These are phyloP conservation scores for Eudyptes chrysolophus DNA, from an alignment of 2,113 vertebrate genomes.

Conservation along the genomic window DNA sequence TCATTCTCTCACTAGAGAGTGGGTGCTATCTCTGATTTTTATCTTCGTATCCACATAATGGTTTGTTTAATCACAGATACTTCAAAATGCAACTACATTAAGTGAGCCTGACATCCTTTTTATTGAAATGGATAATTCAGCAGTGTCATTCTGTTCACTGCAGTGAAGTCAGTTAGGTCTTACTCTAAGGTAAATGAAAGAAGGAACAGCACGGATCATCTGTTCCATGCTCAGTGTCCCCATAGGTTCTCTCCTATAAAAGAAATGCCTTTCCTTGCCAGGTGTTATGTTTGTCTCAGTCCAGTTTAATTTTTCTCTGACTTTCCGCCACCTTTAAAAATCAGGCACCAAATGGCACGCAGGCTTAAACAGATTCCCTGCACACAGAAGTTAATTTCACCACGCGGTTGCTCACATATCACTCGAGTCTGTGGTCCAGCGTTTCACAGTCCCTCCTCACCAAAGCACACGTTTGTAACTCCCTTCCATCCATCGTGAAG, in stretches of 20 bases:
- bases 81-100: neutral
- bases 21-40: neutral
- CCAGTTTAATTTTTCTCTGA: neutral
- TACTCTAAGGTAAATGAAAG: neutral
- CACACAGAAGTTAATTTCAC: neutral
- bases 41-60: neutral
- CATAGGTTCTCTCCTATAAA: neutral
- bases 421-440: fast-evolving
- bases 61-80: neutral
- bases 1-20: neutral
- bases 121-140: neutral
- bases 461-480: neutral
- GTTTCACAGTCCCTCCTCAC: neutral
- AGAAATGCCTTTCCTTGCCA: neutral
- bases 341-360: neutral
- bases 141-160: neutral
- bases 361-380: neutral
- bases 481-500: neutral
- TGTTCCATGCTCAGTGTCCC: neutral
- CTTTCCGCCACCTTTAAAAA: neutral
- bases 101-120: neutral
- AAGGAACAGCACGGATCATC: neutral
- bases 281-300: neutral
- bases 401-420: neutral
- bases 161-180: neutral